Base-by-base conservation (phyloP, 2,888 invertebrate genomes). In the Drosophila falleni region DNA sequence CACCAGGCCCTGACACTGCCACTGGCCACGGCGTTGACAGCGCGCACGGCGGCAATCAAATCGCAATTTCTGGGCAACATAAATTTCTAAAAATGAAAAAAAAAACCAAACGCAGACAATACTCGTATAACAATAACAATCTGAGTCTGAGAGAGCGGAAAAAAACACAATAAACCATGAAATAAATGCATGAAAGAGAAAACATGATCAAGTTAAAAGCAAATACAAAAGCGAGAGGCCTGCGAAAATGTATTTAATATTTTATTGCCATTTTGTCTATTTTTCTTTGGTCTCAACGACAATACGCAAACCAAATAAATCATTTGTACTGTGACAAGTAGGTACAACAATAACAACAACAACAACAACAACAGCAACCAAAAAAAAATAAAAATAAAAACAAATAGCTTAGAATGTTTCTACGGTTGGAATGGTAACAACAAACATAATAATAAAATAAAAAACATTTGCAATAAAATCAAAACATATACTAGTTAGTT, bases 51-150 rank as follows among this genome's bases (percentile, higher is more conserved):
- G 81, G 91, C 91, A 82, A 92, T 92, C 82, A 93, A 92, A 84
- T 92, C 93, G 71, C 92, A 93, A 81, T 92, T 92, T 89, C 77
- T 93, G 84, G 92, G 92, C 90, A 92, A 93, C 89, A 90, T 91
- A 78, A 92, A 91, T 86, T 92, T 91, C 90, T 93, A 92, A 91
- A 71, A 68, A 60, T 50, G 41, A 53, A 58, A 62, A 53, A 49
- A 68, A 71, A 59, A 49, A 49, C 15, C 15, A 15, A 39, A 23
- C 19, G 2, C n/a, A 39, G 41, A 37, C 33, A 64, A 51, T n/a
- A 23, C n/a, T 37, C 8, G n/a, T 13, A 33, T n/a, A 23, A 37
- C 51, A 51, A 53, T 29, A 62, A 50, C 51, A 26, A 55, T 44
- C 47, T 46, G 29, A 55, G 62, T 61, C 70, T 59, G 71, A 71